phyloP scores from a whole-genome alignment of 2,888 invertebrate genomes.

The Actias luna region DNA sequence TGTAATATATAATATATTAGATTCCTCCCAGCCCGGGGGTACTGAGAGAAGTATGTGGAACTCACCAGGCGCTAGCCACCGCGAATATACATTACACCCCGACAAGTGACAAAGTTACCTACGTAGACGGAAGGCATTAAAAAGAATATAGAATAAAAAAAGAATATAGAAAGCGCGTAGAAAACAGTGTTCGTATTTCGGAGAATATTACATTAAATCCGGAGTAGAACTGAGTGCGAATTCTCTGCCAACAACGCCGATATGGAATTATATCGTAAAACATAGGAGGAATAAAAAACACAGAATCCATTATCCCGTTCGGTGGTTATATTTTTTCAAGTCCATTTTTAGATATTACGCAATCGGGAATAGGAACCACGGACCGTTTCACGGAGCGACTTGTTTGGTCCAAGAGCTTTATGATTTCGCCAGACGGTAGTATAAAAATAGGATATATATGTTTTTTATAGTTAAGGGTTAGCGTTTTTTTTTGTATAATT shows the following conservation, averaged over 20 bases:
- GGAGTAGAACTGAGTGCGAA: neutral
- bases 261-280: constrained; percentile 5
- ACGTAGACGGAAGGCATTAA: too few species aligned
- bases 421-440: neutral
- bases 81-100: too few species aligned
- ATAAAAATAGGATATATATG: neutral
- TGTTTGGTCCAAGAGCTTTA: neutral
- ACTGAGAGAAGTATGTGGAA: too few species aligned
- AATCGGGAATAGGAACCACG: constrained; percentile 33
- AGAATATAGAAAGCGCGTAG: too few species aligned
- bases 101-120: too few species aligned
- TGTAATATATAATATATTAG: too few species aligned
- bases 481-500: too few species aligned
- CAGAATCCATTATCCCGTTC: constrained; percentile 35
- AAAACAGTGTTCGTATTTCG: neutral
- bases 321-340: constrained; percentile 14
- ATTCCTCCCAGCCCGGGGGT: too few species aligned
- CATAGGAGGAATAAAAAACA: neutral
- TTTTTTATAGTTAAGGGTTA: neutral
- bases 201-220: neutral
- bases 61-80: too few species aligned
- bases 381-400: constrained; percentile 39
- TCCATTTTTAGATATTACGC: constrained; percentile 24
- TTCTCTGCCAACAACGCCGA: neutral
- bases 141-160: neutral